These are phyloP conservation scores for Cyprinodon variegatus DNA, from an alignment of 2,113 vertebrate genomes.

Conservation along the genomic window DNA sequence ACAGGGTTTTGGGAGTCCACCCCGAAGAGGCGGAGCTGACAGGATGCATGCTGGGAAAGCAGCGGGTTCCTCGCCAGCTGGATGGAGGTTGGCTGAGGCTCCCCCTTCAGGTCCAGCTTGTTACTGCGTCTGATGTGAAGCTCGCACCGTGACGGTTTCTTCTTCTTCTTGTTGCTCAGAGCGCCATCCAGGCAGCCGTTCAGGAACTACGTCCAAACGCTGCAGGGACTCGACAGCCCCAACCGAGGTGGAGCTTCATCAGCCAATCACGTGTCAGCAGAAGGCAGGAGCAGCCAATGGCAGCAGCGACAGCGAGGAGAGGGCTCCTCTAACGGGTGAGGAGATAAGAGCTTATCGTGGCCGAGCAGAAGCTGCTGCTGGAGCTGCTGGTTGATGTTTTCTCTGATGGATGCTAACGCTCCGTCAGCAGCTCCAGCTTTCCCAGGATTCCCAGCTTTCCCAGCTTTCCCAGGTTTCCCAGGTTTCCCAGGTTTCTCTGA, in stretches of 20 bases:
- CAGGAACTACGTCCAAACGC: constrained; percentile 28
- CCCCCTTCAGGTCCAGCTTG: not conserved
- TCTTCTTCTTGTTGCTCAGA: not conserved
- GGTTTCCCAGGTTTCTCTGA: too few species aligned
- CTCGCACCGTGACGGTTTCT: too few species aligned
- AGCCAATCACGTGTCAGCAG: constrained; percentile 16
- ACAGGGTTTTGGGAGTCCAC: constrained; percentile 39
- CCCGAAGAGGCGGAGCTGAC: constrained; percentile 13
- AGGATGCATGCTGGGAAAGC: constrained; percentile 32
- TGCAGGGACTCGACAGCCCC: constrained; percentile 33
- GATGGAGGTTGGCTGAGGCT: constrained; percentile 35
- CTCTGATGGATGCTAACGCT: too few species aligned
- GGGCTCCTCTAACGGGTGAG: constrained; percentile 18
- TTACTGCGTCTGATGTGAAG: not conserved
- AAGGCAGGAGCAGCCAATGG: constrained; percentile 10
- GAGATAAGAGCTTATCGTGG: not conserved
- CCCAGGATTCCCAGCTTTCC: too few species aligned
- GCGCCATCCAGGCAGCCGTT: not conserved
- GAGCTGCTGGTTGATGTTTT: too few species aligned
- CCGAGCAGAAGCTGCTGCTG: not conserved
- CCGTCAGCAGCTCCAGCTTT: too few species aligned
- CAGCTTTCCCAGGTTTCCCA: too few species aligned
- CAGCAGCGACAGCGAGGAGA: not conserved
- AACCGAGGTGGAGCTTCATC: not conserved
- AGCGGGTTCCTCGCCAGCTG: not conserved